Evolutionary conservation across 2,113 vertebrate genomes (phyloP), one percentile per base, ranked within the genome.

Genomic region (Mungos mungo): DNA sequence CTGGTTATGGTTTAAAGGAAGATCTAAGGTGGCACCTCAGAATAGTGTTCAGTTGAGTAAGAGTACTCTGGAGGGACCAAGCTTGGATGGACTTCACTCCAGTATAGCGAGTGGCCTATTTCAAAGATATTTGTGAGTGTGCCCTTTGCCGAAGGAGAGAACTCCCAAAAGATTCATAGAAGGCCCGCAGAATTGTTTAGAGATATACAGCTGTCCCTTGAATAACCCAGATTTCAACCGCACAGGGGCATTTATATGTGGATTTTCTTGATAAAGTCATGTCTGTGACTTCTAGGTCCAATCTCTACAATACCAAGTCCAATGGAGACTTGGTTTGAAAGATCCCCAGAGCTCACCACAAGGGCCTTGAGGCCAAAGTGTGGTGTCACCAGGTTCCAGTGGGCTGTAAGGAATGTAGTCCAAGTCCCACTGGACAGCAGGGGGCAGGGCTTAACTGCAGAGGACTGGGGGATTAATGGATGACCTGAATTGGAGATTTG

Each of bases 371-470:
- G 57, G 50, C 4, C 52, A 60, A 41, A 65, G 6, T 83, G 6
- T n/a, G 3, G 2, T 47, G 18, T 7, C 13, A 54, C 31, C 0
- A 45, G 6, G 3, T 25, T 88, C 82, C 35, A 9, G 1, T 9
- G 29, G 35, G 25, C 27, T 27, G 14, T 8, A 65, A 35, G 57
- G 27, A 80, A 19, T 2, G 1, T 47, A 13, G 79, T 3, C 21
- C 38, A 52, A 33, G 13, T 41, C 3, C 33, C 38, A 19, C 0
- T 2, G 45, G 19, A 31, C 0, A 7, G 23, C 12, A 41, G 8
- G 3, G n/a, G 18, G 0, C 13, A 47, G 4, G 2, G 29, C 16
- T 45, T 50, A 5, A 9, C 11, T 23, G 13, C 1, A 25, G 21
- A 25, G 38, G 15, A 7, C 25, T 4, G 2, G 54, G 19, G 9